Conservation (phyloP, 1,140 invertebrate species). For the Micrasema longulum region DNA sequence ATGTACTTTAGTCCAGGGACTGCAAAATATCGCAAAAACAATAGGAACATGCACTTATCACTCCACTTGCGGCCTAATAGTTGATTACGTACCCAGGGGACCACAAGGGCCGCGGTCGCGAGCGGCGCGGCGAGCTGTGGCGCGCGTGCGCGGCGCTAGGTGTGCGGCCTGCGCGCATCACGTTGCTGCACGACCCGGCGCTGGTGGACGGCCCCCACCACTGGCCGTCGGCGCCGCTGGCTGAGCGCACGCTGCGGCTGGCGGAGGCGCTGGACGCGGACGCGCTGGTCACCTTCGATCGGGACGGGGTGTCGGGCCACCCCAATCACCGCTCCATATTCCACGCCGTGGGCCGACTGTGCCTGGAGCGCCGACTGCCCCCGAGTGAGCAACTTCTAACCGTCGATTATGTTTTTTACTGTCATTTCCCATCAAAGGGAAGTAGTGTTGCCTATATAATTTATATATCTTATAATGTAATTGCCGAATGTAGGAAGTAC, state of each 20-base stretch:
- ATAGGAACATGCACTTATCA: too few relatives aligned
- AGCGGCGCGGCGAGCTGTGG: slow-evolving; percentile 83
- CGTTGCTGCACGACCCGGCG: slow-evolving; percentile 75
- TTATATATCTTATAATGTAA: too few relatives aligned
- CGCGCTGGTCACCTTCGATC: slow-evolving; percentile 92
- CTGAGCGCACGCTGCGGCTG: slow-evolving; percentile 77
- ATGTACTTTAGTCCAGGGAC: too few relatives aligned
- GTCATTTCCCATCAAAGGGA: too few relatives aligned
- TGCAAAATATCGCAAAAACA: too few relatives aligned
- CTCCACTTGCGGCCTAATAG: too few relatives aligned
- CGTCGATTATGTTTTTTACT: too few relatives aligned
- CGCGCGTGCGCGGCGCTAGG: slow-evolving; percentile 81
- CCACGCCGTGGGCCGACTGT: slow-evolving; percentile 81
- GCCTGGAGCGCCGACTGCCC: slow-evolving; percentile 80
- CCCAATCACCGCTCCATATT: slow-evolving; percentile 89
- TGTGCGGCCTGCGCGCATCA: slow-evolving; percentile 81
- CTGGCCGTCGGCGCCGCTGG: slow-evolving; percentile 82
- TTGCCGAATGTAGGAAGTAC: too few relatives aligned
- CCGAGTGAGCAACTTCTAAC: slow-evolving; percentile 73
- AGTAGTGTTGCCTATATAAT: too few relatives aligned
- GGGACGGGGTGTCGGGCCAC: slow-evolving; percentile 89
- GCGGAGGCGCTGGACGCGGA: slow-evolving; percentile 82
- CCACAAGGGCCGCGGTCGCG: slow-evolving; percentile 75
- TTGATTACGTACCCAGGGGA: slow-evolving; percentile 83
- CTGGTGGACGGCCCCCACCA: slow-evolving; percentile 81